A percentile compares a stretch with the other conserved stretches of the same genome.
Conservation (phyloP, 2,113 vertebrate genomes). For the Embiotoca jacksoni region DNA sequence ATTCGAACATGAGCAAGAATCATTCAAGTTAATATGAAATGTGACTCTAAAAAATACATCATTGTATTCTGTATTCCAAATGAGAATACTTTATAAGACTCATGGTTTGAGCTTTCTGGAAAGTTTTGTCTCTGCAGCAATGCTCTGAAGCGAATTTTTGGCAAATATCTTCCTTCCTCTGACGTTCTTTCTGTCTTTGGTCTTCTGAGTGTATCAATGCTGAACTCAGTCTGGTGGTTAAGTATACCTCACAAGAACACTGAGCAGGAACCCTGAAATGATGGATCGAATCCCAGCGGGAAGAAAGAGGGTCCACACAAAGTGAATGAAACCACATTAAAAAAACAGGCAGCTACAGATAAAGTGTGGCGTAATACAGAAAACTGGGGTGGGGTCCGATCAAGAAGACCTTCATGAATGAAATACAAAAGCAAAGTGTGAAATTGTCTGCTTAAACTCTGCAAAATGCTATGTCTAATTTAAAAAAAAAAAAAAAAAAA, state of each 20-base stretch:
- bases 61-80: not conserved
- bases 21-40: not conserved
- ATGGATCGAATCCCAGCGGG: conserved; percentile 9
- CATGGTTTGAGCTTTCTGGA: conserved; percentile 1
- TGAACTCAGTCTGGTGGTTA: conserved; percentile 42
- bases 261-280: conserved; percentile 20
- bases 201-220: conserved; percentile 38
- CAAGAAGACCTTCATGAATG: not conserved
- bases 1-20: not conserved
- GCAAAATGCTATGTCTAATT: conserved; percentile 27
- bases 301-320: conserved; percentile 27
- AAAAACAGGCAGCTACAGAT: conserved; percentile 2
- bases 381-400: not conserved
- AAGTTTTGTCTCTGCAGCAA: conserved; percentile 40
- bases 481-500: no score
- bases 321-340: conserved; percentile 21
- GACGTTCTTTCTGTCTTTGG: conserved; percentile 28
- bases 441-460: not conserved
- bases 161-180: not conserved
- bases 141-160: conserved; percentile 42
- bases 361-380: not conserved
- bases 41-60: not conserved
- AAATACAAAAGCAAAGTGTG: not conserved
- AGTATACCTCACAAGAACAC: conserved; percentile 23
- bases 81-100: not conserved